phyloP scores from a whole-genome alignment of 2,113 vertebrate genomes.

The Aleadryas rufinucha region DNA sequence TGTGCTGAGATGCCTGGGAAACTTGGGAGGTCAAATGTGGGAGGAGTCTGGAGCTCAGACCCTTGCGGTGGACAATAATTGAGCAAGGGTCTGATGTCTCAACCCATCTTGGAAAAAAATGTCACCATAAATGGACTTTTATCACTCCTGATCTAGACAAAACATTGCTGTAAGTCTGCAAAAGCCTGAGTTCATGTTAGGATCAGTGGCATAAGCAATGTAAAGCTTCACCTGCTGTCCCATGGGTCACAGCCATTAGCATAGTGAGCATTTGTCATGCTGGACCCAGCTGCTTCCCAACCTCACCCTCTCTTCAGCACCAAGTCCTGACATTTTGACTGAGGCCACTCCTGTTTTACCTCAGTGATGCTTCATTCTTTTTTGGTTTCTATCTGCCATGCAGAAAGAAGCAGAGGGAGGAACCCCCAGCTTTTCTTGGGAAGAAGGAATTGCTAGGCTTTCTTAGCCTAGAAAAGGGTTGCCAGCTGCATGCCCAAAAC shows the following conservation, averaged over 20 bases:
- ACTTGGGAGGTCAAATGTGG: neutral
- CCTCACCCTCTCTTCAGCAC: neutral
- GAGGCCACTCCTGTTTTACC: neutral
- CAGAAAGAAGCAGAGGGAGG: neutral
- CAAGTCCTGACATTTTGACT: rapidly evolving
- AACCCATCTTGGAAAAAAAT: neutral
- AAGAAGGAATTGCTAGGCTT: neutral
- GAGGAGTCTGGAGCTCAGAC: neutral
- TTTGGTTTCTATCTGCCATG: neutral
- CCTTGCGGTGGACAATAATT: neutral
- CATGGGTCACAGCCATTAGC: neutral
- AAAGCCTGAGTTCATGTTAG: neutral
- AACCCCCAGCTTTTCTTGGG: neutral
- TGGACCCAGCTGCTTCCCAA: neutral
- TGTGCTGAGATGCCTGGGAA: neutral
- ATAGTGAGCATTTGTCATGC: neutral
- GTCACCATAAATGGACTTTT: neutral
- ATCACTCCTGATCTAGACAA: neutral
- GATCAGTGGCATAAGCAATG: neutral
- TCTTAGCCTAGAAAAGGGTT: neutral
- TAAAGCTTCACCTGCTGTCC: neutral
- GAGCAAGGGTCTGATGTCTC: neutral
- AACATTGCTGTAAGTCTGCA: neutral
- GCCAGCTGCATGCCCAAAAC: neutral
- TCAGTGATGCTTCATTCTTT: neutral